Base-by-base conservation (phyloP, 2,888 invertebrate genomes). In the Hedychridium roseum region DNA sequence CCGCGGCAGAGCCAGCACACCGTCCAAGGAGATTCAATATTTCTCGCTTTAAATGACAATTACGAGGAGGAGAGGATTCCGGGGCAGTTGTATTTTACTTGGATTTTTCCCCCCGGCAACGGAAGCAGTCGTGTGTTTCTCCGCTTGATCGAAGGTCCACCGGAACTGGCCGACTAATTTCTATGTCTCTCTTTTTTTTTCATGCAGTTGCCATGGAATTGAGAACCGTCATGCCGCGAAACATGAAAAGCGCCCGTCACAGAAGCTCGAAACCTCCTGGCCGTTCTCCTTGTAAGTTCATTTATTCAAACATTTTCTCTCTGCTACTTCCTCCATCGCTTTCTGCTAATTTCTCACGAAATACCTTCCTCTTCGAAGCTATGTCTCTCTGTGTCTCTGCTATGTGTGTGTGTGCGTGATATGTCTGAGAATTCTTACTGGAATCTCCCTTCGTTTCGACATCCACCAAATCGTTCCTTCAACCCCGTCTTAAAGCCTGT, bases 201-300 rank as follows among this genome's bases (percentile, higher is more conserved):
- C 41, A 49, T 64, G 37, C 70, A 78, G 78, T 72, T 76, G 76
- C 69, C 78, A 78, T 68, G 78, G 78, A 73, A 72, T 69, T 67
- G 78, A 76, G 68, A 69, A 73, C 64, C 74, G 72, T 64, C 74
- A 76, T 68, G 68, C 70, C 61, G 70, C 72, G 60, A 78, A 78
- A 68, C 74, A 77, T 67, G 78, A 77, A 67, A 76, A 76, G 67
- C 72, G 72, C 51, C 68, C 75, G 62, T 77, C 74, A 61, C 76
- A 78, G 73, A 76, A 78, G 71, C 77, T 78, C 65, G 78, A 78
- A 70, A 66, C 77, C 62, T 78, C 78, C 69, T 78, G 78, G 78
- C 78, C 78, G 52, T 78, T 76, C 66, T 78, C 74, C 52, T 66
- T 78, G 78, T 78, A 71, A 78, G 78, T 75, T 47, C 42, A 50